Conservation (phyloP, 2,797 vertebrate species). For the Acanthis flammea region DNA sequence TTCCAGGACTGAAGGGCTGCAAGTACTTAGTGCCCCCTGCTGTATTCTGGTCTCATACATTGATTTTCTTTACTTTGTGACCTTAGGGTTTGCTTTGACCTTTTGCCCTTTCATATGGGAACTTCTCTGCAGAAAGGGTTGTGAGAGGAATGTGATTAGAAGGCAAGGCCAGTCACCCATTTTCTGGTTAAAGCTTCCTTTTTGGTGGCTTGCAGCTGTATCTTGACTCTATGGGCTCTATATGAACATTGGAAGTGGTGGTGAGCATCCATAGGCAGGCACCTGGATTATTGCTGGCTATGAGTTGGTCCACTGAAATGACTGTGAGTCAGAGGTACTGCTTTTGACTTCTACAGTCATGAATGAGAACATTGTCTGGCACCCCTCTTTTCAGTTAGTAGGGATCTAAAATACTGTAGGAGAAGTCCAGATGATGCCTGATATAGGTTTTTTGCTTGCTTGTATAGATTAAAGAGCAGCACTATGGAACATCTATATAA, state of each 20-base stretch:
- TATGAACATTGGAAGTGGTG: neutral
- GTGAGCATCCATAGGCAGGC: neutral
- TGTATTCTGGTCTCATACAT: neutral
- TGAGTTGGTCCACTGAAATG: neutral
- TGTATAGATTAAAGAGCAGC: neutral
- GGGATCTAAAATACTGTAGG: neutral
- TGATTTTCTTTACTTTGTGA: neutral
- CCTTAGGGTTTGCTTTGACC: neutral
- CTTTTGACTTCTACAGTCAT: neutral
- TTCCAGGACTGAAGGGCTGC: neutral
- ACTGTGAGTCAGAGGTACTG: neutral
- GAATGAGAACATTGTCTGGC: neutral
- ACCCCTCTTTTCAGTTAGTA: neutral
- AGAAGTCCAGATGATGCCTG: neutral
- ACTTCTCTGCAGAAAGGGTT: neutral
- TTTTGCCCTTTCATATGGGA: neutral
- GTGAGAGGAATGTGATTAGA: fast-evolving
- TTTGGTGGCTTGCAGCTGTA: neutral
- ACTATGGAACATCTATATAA: neutral
- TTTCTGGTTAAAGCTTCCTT: neutral
- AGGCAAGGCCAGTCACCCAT: neutral
- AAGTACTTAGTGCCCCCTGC: constrained; percentile 8
- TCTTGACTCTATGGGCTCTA: neutral
- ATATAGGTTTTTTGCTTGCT: neutral
- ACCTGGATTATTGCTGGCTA: neutral